Base-by-base conservation (phyloP, 2,113 vertebrate species). In the Myiopsitta monachus region DNA sequence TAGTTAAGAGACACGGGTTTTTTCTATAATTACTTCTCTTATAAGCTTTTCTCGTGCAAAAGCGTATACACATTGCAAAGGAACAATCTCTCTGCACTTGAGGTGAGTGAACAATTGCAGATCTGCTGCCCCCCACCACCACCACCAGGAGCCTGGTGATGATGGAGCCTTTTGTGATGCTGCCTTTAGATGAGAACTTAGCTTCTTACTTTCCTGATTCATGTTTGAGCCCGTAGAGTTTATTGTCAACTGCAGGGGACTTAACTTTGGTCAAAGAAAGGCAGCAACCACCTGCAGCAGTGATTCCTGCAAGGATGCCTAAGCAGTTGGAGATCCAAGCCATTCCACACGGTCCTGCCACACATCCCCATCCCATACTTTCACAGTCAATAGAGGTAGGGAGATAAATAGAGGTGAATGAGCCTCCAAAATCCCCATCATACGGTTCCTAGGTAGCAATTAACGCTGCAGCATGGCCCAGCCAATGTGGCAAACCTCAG, bases 161-260 rank as follows among this genome's bases (percentile, higher is more conserved):
- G 59, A 38, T 36, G 47, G 73, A 88, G 21, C 26, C 46, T 79
- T 77, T 94, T 62, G 76, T 72, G 55, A 7, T 39, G 59, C 57
- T 90, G 80, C 83, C 72, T 97, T 94, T 94, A 67, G 78, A 64
- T 23, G 18, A 74, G 76, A 89, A 51, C 30, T 15, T 18, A 76
- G 30, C 87, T 94, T 83, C 74, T 93, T 31, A 68, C 80, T 26
- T 75, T 91, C 10, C 17, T 72, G 19, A 21, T 54, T 84, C 47
- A 41, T 36, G 6, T 94, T 83, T 54, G 92, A 94, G 7, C 90
- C 59, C 43, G 44, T 66, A 62, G 96, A 94, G 49, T 98, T 97
- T 27, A 97, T 90, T 98, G 97, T 97, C 46, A 98, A 54, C 94
- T 93, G 95, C 87, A 98, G 92, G 79, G 97, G 97, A 54, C 97